phyloP scores from a whole-genome alignment of 1,140 invertebrate species.

The Pteromalus puparum region DNA sequence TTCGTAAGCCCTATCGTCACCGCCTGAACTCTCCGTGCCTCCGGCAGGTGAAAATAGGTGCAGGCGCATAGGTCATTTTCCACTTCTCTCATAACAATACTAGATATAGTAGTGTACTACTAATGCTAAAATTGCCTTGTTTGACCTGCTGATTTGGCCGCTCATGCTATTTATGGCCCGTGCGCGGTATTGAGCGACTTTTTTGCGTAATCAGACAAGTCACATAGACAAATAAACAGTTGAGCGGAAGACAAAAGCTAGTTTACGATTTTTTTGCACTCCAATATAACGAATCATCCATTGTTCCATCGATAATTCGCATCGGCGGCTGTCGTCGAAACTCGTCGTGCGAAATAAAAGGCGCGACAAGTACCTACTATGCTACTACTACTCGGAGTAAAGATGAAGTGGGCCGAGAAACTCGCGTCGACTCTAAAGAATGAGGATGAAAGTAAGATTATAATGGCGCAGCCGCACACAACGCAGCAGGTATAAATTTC shows the following conservation, averaged over 20 bases:
- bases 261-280: not conserved
- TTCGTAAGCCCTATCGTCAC: too few species aligned
- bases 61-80: too few species aligned
- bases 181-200: too few species aligned
- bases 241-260: not conserved
- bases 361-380: not conserved
- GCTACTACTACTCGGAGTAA: not conserved
- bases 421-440: not conserved
- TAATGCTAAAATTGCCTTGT: too few species aligned
- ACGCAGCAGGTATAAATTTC: not conserved
- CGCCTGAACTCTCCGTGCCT: too few species aligned
- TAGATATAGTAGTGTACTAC: too few species aligned
- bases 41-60: too few species aligned
- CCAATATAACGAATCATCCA: not conserved
- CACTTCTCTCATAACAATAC: too few species aligned
- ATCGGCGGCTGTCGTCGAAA: not conserved
- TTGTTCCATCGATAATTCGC: not conserved
- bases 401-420: not conserved
- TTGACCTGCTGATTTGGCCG: too few species aligned
- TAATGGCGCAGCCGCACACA: not conserved
- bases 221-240: too few species aligned
- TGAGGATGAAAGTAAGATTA: slow-evolving; percentile 33
- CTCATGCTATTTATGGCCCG: too few species aligned
- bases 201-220: too few species aligned
- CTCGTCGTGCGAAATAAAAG: not conserved